These are phyloP conservation scores for Sphaeridia pumilis DNA, from an alignment of 2,888 invertebrate genomes.

Conservation along the genomic window DNA sequence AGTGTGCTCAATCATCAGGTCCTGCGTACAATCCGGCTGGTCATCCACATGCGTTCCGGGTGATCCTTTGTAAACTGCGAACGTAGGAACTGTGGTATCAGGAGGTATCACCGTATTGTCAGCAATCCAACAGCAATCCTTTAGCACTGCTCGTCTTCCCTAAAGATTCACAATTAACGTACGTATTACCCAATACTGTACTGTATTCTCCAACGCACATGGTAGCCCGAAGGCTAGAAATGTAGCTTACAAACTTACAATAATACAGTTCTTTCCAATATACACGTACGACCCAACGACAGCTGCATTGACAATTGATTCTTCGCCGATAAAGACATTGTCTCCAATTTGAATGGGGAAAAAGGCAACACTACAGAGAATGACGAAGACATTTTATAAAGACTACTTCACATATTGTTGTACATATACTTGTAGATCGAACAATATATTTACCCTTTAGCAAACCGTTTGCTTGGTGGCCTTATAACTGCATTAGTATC, in stretches of 20 bases:
- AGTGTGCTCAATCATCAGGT: conserved; percentile 89
- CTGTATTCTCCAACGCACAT: no score
- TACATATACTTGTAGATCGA: no score
- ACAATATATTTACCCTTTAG: conserved; percentile 63
- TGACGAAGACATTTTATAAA: neutral
- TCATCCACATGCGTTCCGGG: conserved; percentile 66
- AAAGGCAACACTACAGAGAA: conserved; percentile 63
- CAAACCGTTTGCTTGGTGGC: conserved; percentile 96
- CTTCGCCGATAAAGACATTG: conserved; percentile 93
- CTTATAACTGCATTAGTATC: conserved; percentile 86
- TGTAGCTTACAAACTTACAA: conserved; percentile 53
- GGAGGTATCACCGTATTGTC: conserved; percentile 90
- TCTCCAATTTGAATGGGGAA: conserved; percentile 96
- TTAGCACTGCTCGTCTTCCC: conserved; percentile 80
- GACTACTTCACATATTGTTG: neutral
- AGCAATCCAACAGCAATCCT: conserved; percentile 94
- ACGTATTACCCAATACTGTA: no score
- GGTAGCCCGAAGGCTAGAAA: neutral
- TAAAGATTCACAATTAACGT: conserved; percentile 41
- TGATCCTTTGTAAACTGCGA: conserved; percentile 75
- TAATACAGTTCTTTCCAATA: conserved; percentile 94
- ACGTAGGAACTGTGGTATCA: conserved; percentile 92
- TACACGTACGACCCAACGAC: conserved; percentile 94
- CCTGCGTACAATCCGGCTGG: conserved; percentile 87
- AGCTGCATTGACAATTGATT: conserved; percentile 90